A percentile compares a stretch with the other conserved stretches of the same genome.
Conservation (phyloP, 2,888 invertebrate species). For the Eupeodes latifasciatus region DNA sequence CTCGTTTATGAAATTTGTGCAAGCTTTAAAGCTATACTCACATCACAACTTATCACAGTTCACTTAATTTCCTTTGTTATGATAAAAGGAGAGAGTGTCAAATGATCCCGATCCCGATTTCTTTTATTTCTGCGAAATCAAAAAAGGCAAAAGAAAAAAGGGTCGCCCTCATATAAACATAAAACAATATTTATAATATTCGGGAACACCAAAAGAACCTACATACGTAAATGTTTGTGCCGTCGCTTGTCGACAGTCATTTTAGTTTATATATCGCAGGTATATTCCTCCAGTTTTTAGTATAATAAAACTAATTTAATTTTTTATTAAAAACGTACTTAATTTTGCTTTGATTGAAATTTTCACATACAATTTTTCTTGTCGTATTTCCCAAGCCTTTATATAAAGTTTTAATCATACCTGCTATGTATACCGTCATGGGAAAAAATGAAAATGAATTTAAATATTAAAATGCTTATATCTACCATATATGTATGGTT, state of each 20-base stretch:
- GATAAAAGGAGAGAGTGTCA: slow-evolving; percentile 25
- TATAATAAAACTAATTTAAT: slow-evolving; percentile 62
- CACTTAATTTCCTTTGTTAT: slow-evolving; percentile 38
- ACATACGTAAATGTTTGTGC: background rate
- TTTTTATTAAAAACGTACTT: slow-evolving; percentile 59
- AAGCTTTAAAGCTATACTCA: slow-evolving; percentile 10
- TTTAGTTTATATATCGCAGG: background rate
- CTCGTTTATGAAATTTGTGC: slow-evolving; percentile 10
- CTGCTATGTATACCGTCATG: background rate
- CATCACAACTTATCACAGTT: slow-evolving; percentile 19
- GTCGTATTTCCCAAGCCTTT: slow-evolving; percentile 11
- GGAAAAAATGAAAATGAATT: slow-evolving; percentile 41
- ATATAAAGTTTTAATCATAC: background rate
- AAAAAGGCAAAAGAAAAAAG: slow-evolving; percentile 31
- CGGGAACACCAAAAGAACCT: background rate
- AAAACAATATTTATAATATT: slow-evolving; percentile 14
- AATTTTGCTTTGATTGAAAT: slow-evolving; percentile 66
- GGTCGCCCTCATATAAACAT: slow-evolving; percentile 47
- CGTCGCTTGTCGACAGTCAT: background rate
- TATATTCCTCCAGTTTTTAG: slow-evolving; percentile 1
- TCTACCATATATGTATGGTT: background rate
- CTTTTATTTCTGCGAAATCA: slow-evolving; percentile 26
- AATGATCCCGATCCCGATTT: slow-evolving; percentile 48
- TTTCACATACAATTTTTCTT: slow-evolving; percentile 40
- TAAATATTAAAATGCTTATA: slow-evolving; percentile 44